Evolutionary conservation across 2,113 vertebrate genomes (phyloP).

Genomic region (Sceloporus undulatus): DNA sequence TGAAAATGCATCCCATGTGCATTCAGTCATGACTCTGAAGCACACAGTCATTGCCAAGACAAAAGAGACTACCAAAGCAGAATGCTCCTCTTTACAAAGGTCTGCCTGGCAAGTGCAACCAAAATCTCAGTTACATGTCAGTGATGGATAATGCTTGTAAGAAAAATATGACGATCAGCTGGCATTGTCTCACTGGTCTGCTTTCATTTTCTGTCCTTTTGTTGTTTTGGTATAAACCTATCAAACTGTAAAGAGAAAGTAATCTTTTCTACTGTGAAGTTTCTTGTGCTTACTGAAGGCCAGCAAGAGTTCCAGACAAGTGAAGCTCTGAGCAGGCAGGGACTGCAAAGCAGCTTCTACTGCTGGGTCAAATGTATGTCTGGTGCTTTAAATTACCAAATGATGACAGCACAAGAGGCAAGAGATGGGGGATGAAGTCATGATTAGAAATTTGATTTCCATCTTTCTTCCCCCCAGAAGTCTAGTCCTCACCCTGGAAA

Average conservation of each 20-base stretch:
- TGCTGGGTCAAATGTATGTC: slow-evolving; percentile 45
- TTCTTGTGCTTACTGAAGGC: slow-evolving; percentile 67
- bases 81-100: slow-evolving; percentile 46
- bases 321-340: slow-evolving; percentile 35
- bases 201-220: slow-evolving; percentile 64
- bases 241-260: slow-evolving; percentile 75
- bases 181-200: slow-evolving; percentile 47
- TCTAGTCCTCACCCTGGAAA: slow-evolving; percentile 73
- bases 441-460: slow-evolving; percentile 54
- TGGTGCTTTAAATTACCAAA: slow-evolving; percentile 20
- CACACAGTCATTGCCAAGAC: slow-evolving; percentile 30
- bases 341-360: slow-evolving; percentile 57
- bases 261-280: slow-evolving; percentile 71
- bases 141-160: slow-evolving; percentile 56
- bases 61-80: slow-evolving; percentile 22
- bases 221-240: slow-evolving; percentile 65
- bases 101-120: slow-evolving; percentile 25
- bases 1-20: slow-evolving; percentile 16
- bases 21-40: slow-evolving; percentile 19
- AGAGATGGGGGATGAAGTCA: slow-evolving; percentile 49
- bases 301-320: slow-evolving; percentile 22
- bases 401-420: slow-evolving; percentile 7
- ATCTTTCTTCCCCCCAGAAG: slow-evolving; percentile 59
- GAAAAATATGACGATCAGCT: slow-evolving; percentile 31
- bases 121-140: slow-evolving; percentile 58